phyloP scores from a whole-genome alignment of 1,140 invertebrate species.

The Plodia interpunctella region DNA sequence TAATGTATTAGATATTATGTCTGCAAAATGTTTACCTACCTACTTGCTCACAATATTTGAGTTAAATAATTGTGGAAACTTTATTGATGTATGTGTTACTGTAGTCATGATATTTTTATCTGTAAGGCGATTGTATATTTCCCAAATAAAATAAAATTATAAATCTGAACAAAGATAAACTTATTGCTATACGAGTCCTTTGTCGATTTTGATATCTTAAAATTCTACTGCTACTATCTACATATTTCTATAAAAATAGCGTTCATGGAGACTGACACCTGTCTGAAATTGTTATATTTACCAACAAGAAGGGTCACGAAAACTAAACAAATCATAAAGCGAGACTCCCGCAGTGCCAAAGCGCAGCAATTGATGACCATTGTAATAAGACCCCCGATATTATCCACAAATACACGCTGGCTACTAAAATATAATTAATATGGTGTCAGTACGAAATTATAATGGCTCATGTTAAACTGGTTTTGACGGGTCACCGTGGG shows the following conservation, averaged over 20 bases:
- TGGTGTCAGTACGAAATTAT: background rate
- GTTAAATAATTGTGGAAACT: no score
- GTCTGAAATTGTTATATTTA: background rate
- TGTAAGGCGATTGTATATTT: no score
- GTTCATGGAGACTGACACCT: background rate
- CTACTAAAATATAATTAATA: background rate
- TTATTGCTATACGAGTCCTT: no score
- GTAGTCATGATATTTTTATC: no score
- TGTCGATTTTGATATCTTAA: background rate
- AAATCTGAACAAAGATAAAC: no score
- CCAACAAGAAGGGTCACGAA: background rate
- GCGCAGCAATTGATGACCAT: constrained; percentile 13
- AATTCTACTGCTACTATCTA: no score
- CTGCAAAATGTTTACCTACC: no score
- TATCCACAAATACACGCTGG: background rate
- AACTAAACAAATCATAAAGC: constrained; percentile 10
- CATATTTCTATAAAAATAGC: background rate
- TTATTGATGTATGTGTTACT: no score
- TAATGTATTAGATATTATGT: no score
- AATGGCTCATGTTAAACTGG: constrained; percentile 6
- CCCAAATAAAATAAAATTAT: no score
- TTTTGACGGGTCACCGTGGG: constrained; percentile 8
- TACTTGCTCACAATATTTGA: no score
- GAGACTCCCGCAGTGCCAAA: constrained; percentile 22
- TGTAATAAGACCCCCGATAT: constrained; percentile 12